A percentile compares a stretch with the other conserved stretches of the same genome.
phyloP scores from a whole-genome alignment of 2,113 vertebrate species.

The Apeltes quadracus region DNA sequence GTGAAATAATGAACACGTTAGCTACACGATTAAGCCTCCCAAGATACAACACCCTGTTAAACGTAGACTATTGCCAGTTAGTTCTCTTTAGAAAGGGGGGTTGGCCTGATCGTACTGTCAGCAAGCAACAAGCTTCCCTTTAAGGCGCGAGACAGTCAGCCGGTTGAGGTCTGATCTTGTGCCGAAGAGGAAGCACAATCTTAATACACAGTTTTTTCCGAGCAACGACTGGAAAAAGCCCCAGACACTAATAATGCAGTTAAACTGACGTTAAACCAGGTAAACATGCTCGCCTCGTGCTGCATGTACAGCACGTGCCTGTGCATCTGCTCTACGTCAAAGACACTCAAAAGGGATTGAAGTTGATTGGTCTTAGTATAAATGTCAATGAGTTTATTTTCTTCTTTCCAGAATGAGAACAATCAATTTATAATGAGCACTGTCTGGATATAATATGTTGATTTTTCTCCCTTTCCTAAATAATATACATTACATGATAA shows the following conservation, averaged over 20 bases:
- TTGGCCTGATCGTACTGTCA: neutral
- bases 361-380: too few species aligned
- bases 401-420: too few species aligned
- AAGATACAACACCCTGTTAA: neutral
- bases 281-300: neutral
- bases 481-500: too few species aligned
- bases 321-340: neutral
- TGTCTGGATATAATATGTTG: too few species aligned
- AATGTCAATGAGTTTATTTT: too few species aligned
- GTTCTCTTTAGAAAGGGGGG: neutral
- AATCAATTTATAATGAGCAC: too few species aligned
- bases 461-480: too few species aligned
- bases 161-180: neutral
- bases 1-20: neutral
- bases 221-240: neutral
- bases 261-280: neutral
- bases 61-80: neutral
- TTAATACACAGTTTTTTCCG: constrained; percentile 6
- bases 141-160: constrained; percentile 8
- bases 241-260: neutral
- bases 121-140: neutral
- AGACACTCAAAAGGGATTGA: neutral
- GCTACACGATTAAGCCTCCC: neutral
- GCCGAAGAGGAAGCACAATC: constrained; percentile 4
- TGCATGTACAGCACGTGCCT: neutral